phyloP scores from a whole-genome alignment of 2,888 invertebrate genomes.

The Amblyjoppa fuscipennis region DNA sequence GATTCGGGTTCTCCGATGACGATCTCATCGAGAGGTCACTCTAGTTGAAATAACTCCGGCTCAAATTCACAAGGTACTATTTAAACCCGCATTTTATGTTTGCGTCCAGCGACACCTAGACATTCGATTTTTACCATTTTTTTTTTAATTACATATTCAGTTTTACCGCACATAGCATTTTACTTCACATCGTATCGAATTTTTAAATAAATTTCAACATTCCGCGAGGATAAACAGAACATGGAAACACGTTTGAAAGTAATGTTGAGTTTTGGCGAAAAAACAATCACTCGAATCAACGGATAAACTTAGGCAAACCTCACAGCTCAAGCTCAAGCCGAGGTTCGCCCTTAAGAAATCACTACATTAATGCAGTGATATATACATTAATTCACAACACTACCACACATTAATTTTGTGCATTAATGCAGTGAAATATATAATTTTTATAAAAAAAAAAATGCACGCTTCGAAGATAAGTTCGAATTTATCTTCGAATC shows the following conservation, averaged over 20 bases:
- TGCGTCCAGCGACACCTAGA: background rate
- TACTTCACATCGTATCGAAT: background rate
- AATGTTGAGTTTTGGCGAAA: background rate
- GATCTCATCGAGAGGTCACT: background rate
- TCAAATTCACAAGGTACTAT: background rate
- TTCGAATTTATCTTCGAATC: background rate
- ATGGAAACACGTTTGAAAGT: background rate
- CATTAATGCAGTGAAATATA: no score
- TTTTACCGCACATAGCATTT: background rate
- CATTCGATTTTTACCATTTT: background rate
- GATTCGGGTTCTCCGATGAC: background rate
- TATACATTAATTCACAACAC: no score
- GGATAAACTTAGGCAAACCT: background rate
- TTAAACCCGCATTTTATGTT: background rate
- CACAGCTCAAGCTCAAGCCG: background rate
- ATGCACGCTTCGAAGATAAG: no score
- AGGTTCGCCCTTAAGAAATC: background rate
- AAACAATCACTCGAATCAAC: background rate
- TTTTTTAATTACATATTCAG: background rate
- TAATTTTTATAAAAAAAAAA: no score
- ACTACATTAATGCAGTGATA: no score
- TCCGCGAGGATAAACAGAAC: no score
- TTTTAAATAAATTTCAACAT: background rate
- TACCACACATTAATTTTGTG: no score
- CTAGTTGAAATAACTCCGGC: background rate